These are phyloP conservation scores for Drosophila kuntzei DNA, from an alignment of 2,888 invertebrate species.

Conservation along the genomic window DNA sequence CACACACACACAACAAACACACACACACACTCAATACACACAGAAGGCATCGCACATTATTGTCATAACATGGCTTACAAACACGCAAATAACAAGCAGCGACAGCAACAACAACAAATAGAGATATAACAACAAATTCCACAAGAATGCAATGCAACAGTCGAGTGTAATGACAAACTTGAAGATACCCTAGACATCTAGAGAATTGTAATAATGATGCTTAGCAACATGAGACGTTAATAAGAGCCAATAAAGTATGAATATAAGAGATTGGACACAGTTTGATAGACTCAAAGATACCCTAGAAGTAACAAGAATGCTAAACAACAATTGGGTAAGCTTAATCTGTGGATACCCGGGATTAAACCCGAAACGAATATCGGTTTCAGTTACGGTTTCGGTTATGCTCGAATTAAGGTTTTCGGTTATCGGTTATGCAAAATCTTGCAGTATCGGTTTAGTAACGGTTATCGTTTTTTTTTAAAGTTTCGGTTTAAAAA, in stretches of 20 bases:
- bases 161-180: neutral
- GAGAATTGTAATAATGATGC: neutral
- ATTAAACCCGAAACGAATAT: no score
- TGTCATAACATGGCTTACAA: slow-evolving; percentile 78
- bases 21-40: slow-evolving; percentile 8
- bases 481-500: no score
- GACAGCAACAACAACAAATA: slow-evolving; percentile 39
- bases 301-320: neutral
- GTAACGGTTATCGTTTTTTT: no score
- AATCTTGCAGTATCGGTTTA: no score
- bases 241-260: neutral
- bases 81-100: slow-evolving; percentile 65
- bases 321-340: no score
- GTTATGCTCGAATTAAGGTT: no score
- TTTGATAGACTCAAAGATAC: neutral
- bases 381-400: no score
- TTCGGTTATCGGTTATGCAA: no score
- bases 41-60: slow-evolving; percentile 62
- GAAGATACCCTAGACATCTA: slow-evolving; percentile 6
- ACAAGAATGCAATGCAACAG: slow-evolving; percentile 4
- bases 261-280: neutral
- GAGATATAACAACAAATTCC: slow-evolving; percentile 34
- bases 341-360: no score
- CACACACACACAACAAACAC: slow-evolving; percentile 9
- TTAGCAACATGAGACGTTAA: neutral